Conservation (phyloP, 2,113 vertebrate species). For the Hymenochirus boettgeri region DNA sequence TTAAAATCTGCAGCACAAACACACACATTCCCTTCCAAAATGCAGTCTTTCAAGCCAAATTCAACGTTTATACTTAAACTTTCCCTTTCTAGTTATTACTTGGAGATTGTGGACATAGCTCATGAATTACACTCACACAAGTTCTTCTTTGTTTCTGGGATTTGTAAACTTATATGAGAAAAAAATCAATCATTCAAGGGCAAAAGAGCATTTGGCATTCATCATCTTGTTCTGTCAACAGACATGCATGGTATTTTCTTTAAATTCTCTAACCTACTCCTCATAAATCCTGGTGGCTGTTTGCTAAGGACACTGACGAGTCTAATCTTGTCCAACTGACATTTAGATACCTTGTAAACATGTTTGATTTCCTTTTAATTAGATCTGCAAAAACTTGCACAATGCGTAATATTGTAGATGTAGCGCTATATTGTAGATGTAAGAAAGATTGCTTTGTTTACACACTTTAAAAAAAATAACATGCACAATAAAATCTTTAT, state of each 20-base stretch:
- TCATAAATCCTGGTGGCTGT: conserved; percentile 9
- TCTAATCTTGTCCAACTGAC: conserved; percentile 15
- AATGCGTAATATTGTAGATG: background rate
- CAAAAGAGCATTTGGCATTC: conserved; percentile 7
- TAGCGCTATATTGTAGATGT: too few relatives aligned
- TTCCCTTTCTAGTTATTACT: background rate
- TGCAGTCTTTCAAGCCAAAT: too few relatives aligned
- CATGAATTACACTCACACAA: background rate
- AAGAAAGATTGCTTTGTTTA: too few relatives aligned
- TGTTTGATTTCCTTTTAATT: conserved; percentile 3
- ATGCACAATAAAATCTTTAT: too few relatives aligned
- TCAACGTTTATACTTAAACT: too few relatives aligned
- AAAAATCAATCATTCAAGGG: background rate
- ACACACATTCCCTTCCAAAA: too few relatives aligned
- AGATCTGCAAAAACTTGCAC: background rate
- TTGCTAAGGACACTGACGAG: conserved; percentile 13
- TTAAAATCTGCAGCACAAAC: too few relatives aligned
- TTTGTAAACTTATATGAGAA: background rate
- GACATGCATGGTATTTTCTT: conserved; percentile 9
- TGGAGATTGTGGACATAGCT: background rate
- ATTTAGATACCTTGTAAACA: conserved; percentile 7
- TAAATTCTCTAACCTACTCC: background rate
- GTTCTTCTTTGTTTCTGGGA: background rate
- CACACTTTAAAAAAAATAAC: too few relatives aligned
- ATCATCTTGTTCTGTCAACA: conserved; percentile 13